These are phyloP conservation scores for Hypotaenidia philippensis DNA, from an alignment of 2,797 vertebrate genomes.

Conservation along the genomic window DNA sequence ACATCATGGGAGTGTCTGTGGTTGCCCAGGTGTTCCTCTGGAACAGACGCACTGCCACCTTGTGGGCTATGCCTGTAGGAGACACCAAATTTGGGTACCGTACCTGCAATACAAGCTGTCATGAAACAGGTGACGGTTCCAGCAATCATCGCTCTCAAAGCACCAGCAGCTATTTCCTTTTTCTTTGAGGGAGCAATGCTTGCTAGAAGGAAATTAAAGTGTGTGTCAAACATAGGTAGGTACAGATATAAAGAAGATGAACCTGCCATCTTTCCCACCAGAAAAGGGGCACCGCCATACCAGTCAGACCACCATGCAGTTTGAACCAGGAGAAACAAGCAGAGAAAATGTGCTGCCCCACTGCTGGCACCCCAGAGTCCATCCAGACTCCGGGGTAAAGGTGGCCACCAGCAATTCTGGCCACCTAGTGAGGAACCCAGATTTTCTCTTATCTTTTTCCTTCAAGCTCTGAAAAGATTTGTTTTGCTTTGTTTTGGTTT, in stretches of 20 bases:
- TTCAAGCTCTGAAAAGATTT: not conserved
- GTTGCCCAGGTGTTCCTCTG: accelerated
- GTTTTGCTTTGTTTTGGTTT: too few species aligned
- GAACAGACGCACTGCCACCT: not conserved
- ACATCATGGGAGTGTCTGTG: accelerated
- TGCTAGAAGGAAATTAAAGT: slow-evolving; percentile 72
- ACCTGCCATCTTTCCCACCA: not conserved
- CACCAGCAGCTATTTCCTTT: slow-evolving; percentile 82
- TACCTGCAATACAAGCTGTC: slow-evolving; percentile 92
- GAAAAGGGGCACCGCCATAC: not conserved
- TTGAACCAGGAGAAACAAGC: not conserved
- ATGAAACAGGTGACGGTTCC: slow-evolving; percentile 87
- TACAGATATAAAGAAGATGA: not conserved
- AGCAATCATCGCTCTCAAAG: slow-evolving; percentile 85
- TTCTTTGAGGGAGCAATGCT: slow-evolving; percentile 85
- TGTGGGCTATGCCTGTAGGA: not conserved
- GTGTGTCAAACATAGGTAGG: not conserved
- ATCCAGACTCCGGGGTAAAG: not conserved
- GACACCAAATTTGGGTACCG: accelerated
- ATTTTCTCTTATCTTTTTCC: not conserved
- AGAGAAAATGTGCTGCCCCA: not conserved
- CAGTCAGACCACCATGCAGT: not conserved
- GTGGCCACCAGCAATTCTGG: not conserved
- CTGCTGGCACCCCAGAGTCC: not conserved
- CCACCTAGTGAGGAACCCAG: not conserved